A percentile compares a stretch with the other conserved stretches of the same genome.
Evolutionary conservation across 2,113 vertebrate genomes (phyloP).

Genomic region (western clawed frog (Xenopus tropicalis)): DNA sequence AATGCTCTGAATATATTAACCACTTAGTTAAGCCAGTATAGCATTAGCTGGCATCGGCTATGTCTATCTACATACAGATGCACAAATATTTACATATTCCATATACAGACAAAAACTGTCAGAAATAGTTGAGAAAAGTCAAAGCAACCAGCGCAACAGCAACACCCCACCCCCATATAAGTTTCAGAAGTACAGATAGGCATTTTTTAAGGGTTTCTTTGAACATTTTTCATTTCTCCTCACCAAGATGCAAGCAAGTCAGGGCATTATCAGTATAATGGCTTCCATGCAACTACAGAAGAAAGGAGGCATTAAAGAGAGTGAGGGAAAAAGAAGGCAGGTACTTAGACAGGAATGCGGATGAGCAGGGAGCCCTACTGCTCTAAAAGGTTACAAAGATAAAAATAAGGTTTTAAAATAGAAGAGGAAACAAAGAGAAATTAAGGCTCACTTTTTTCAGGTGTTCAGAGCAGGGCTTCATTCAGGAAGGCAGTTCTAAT

Average conservation of each 20-base stretch:
- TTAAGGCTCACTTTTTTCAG: slow-evolving; percentile 67
- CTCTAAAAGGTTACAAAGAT: slow-evolving; percentile 58
- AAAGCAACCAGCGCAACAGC: no score
- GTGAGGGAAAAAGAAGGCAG: slow-evolving; percentile 30
- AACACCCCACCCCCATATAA: no score
- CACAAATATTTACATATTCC: no score
- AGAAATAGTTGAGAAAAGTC: no score
- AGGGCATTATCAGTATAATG: slow-evolving; percentile 15
- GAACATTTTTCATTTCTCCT: no score
- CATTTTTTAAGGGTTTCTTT: no score
- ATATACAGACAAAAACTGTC: no score
- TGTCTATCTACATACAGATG: no score
- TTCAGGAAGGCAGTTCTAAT: slow-evolving; percentile 70
- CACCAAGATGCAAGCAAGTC: slow-evolving; percentile 43
- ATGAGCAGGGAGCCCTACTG: slow-evolving; percentile 73
- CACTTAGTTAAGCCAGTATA: neutral
- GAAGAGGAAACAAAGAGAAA: neutral
- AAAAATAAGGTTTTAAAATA: slow-evolving; percentile 55
- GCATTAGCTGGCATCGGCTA: no score
- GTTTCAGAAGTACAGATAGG: no score
- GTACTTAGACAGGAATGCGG: slow-evolving; percentile 56
- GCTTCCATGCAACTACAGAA: slow-evolving; percentile 9
- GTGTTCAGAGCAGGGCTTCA: slow-evolving; percentile 63
- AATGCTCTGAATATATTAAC: slow-evolving; percentile 9
- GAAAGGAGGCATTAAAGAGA: slow-evolving; percentile 40